phyloP scores from a whole-genome alignment of 2,888 invertebrate genomes.

The Spisula solida region DNA sequence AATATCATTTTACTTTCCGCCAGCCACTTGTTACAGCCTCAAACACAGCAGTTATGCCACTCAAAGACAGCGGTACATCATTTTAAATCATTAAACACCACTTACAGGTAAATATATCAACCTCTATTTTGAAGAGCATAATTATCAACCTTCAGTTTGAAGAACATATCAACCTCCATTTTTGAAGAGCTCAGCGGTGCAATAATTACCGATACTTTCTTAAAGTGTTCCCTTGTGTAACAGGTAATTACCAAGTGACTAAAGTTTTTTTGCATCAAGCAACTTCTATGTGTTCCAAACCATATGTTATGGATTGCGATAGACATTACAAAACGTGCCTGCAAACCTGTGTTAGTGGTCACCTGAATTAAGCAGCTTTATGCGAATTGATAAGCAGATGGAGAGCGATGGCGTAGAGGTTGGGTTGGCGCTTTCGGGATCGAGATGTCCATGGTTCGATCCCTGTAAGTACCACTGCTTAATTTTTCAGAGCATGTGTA shows the following conservation, averaged over 20 bases:
- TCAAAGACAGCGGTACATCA: not conserved
- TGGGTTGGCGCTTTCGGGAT: too few species aligned
- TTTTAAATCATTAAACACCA: not conserved
- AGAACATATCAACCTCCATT: not conserved
- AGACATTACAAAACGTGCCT: too few species aligned
- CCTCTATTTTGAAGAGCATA: conserved; percentile 8
- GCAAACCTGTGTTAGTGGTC: too few species aligned
- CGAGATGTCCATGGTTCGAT: too few species aligned
- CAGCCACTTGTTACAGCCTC: not conserved
- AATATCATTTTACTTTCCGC: not conserved
- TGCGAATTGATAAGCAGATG: too few species aligned
- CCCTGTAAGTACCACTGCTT: too few species aligned
- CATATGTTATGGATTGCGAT: too few species aligned
- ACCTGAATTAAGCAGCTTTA: too few species aligned
- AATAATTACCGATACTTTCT: not conserved
- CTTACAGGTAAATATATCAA: not conserved
- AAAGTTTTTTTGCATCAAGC: not conserved
- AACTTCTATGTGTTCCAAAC: not conserved
- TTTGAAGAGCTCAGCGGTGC: not conserved
- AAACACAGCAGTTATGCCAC: not conserved
- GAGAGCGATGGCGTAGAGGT: too few species aligned
- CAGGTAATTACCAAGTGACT: not conserved
- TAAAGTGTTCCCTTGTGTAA: not conserved
- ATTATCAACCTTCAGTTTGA: not conserved
- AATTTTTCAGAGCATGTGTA: too few species aligned